Conservation (phyloP, 2,797 vertebrate genomes). For the Chromobotia macracanthus region DNA sequence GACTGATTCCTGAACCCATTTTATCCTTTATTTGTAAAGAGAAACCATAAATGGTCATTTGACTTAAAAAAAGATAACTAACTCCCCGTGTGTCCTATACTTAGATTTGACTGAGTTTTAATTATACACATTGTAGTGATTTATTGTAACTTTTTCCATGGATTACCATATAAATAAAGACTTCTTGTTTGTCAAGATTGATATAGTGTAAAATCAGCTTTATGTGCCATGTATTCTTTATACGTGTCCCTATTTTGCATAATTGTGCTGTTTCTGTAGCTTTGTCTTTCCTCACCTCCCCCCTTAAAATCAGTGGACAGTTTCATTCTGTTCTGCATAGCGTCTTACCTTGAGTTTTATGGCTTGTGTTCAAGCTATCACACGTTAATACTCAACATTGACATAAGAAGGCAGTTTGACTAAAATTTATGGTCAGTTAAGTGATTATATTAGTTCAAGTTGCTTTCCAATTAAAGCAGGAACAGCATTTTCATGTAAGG, state of each 20-base stretch:
- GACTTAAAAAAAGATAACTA: slow-evolving; percentile 59
- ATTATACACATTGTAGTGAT: slow-evolving; percentile 65
- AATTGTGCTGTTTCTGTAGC: too few relatives aligned
- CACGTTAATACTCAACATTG: background rate
- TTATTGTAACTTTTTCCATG: slow-evolving; percentile 65
- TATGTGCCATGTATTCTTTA: slow-evolving; percentile 39
- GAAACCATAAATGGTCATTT: slow-evolving; percentile 85
- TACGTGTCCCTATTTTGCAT: background rate
- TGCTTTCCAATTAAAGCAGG: background rate
- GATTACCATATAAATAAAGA: slow-evolving; percentile 65
- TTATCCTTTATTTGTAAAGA: slow-evolving; percentile 82
- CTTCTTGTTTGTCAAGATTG: slow-evolving; percentile 79
- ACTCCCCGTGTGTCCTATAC: slow-evolving; percentile 72
- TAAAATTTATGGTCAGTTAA: background rate
- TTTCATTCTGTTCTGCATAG: background rate
- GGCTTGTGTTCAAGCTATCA: background rate
- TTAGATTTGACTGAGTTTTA: slow-evolving; percentile 75
- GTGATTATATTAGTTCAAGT: background rate
- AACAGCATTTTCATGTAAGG: background rate
- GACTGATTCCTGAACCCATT: slow-evolving; percentile 73
- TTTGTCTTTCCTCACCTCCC: background rate
- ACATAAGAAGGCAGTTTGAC: background rate
- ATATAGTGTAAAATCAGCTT: slow-evolving; percentile 56
- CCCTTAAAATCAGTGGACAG: slow-evolving; percentile 7
- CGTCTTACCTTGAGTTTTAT: slow-evolving; percentile 32